Evolutionary conservation across 2,888 invertebrate genomes (phyloP), one percentile per base, ranked within the genome.

Genomic region (Parnassius mnemosyne): DNA sequence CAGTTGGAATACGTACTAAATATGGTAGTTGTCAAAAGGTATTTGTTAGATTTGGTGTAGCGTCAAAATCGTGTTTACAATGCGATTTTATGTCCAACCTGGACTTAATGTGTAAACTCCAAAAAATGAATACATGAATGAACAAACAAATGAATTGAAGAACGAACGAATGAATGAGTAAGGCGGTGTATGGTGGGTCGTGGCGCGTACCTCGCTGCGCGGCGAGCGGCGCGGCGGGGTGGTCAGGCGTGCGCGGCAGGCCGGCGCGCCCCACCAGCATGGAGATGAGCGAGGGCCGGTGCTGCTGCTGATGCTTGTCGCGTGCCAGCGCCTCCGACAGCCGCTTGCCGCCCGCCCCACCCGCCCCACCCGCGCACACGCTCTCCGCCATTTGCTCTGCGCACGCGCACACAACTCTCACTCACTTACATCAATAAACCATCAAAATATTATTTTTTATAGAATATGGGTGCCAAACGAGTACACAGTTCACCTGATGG

Each of bases 281-380:
- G 63, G 89, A 85, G 70, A 89, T 87, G 57, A 92, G 80, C 13
- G 91, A 89, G 1, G 91, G 85, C 47, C 89, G 75, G 71, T 90
- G 88, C 69, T 90, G 88, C 69, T 90, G 87, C 61, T 84, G 83
- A 60, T 84, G 84, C 66, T 83, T 85, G 57, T 85, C 87, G 3
- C 88, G 97, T 94, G 81, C 83, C 63, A 78, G 80, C 65, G 83
- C 89, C 58, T 91, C 90, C 0, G 90, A 90, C 0, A 87, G 81
- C 0, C 90, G 85, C 68, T 90, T 90, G 53, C 85, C 87, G 0
- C 81, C 20, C 20, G 20, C 20, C 2, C 20, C 84, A 9, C 71
- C 71, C 63, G 78, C 78, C 0, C 83, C 83, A 9, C 71, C 72
- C 63, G 78, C 77, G 0, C 83, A 84, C 1, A 86, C 73, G 66